These are phyloP conservation scores for Parnassius smintheus DNA, from an alignment of 2,888 invertebrate genomes.

Conservation along the genomic window DNA sequence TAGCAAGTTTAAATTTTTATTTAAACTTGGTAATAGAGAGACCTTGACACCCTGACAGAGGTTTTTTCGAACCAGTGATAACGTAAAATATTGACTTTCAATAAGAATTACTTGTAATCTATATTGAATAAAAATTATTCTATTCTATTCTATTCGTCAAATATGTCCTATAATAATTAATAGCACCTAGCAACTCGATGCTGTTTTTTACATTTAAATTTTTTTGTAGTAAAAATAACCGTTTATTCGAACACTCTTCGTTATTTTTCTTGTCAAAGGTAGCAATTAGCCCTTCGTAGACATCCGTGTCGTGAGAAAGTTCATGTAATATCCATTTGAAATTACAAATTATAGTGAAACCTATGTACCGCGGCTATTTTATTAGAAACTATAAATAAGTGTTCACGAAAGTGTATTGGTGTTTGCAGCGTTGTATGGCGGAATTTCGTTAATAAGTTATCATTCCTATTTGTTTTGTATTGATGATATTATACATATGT, in stretches of 20 bases:
- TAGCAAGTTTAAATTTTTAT: no score
- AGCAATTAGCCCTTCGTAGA: conserved; percentile 51
- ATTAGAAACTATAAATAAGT: conserved; percentile 55
- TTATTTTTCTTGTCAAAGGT: conserved; percentile 58
- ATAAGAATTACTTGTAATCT: no score
- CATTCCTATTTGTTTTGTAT: no score
- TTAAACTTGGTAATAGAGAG: no score
- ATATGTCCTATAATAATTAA: conserved; percentile 8
- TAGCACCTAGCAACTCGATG: conserved; percentile 3
- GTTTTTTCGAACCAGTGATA: no score
- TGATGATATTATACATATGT: no score
- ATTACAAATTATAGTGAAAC: conserved; percentile 50
- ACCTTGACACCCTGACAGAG: no score
- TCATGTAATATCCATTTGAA: conserved; percentile 45
- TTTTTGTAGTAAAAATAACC: conserved; percentile 30
- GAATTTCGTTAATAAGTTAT: no score
- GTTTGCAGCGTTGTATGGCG: neutral
- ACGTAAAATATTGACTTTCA: no score
- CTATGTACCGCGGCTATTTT: conserved; percentile 42
- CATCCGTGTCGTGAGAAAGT: conserved; percentile 50
- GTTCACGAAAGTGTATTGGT: conserved; percentile 39
- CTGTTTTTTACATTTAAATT: neutral
- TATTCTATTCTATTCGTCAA: no score
- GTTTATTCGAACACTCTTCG: conserved; percentile 36
- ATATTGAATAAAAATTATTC: no score